phyloP scores from a whole-genome alignment of 2,113 vertebrate genomes.

The Ochotona curzoniae region DNA sequence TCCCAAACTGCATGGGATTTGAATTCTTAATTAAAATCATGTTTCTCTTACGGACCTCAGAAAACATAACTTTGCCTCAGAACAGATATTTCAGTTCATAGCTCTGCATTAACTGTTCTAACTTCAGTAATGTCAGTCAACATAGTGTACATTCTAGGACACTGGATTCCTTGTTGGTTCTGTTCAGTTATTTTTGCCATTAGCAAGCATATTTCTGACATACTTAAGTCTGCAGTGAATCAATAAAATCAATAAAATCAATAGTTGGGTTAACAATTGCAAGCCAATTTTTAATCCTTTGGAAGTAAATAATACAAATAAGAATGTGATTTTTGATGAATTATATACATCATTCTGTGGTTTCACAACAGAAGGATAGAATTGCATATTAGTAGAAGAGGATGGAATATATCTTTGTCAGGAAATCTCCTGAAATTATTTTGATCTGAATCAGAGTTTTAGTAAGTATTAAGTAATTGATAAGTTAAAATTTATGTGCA shows the following conservation, averaged over 20 bases:
- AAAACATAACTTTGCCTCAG: background rate
- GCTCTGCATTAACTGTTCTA: background rate
- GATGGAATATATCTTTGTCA: background rate
- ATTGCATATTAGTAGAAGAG: background rate
- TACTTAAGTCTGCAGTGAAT: slow-evolving; percentile 19
- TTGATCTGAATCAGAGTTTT: slow-evolving; percentile 16
- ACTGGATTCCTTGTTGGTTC: background rate
- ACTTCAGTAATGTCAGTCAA: background rate
- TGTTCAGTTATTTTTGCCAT: background rate
- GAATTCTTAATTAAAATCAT: background rate
- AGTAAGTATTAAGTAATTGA: background rate
- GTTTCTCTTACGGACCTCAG: background rate
- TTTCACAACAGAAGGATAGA: background rate
- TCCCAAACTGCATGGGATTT: background rate
- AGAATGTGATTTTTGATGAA: background rate
- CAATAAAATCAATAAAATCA: background rate
- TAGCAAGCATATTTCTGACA: background rate
- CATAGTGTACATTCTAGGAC: background rate
- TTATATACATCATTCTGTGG: background rate
- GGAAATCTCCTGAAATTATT: background rate
- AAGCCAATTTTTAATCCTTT: background rate
- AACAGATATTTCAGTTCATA: background rate
- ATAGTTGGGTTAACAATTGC: background rate
- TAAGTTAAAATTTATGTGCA: background rate
- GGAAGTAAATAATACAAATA: background rate